A percentile compares a stretch with the other conserved stretches of the same genome.
These are phyloP conservation scores for Littorina saxatilis DNA, from an alignment of 1,140 invertebrate species.

Conservation along the genomic window DNA sequence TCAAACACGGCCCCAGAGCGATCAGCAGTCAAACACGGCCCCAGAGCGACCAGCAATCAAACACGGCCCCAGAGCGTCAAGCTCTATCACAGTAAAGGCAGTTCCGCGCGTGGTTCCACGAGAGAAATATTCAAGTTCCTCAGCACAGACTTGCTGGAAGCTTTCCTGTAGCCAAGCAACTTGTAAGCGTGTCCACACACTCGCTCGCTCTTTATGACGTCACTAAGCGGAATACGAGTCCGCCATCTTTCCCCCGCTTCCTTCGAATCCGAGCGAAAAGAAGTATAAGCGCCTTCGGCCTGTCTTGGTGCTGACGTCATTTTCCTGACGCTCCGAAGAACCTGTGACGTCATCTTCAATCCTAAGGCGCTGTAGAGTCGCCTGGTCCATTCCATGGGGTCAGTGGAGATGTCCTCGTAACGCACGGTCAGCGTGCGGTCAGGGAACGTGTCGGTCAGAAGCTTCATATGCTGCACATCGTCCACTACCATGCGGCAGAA, in stretches of 20 bases:
- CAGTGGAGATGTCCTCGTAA: slow-evolving; percentile 11
- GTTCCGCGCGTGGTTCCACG: not conserved
- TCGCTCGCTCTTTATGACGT: not conserved
- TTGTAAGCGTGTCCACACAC: slow-evolving; percentile 2
- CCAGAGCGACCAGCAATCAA: no score
- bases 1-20: no score
- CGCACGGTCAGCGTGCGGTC: not conserved
- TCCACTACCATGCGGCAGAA: not conserved
- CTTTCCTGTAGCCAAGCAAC: slow-evolving; percentile 1
- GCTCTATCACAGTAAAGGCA: not conserved
- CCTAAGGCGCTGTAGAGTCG: slow-evolving; percentile 19
- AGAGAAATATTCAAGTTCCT: not conserved
- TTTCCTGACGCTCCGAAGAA: not conserved
- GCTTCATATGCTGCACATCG: slow-evolving; percentile 12
- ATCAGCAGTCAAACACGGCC: no score
- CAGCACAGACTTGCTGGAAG: not conserved
- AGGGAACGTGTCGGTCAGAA: not conserved
- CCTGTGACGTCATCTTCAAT: not conserved
- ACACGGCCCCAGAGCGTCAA: no score
- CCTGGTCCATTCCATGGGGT: not conserved
- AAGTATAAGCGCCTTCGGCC: not conserved
- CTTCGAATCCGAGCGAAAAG: slow-evolving; percentile 1
- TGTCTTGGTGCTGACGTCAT: not conserved
- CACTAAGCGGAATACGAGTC: not conserved
- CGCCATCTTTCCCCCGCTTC: slow-evolving; percentile 8